Evolutionary conservation across 2,888 invertebrate genomes (phyloP), one percentile per base, ranked within the genome.

Genomic region (Peribatodes rhomboidaria): DNA sequence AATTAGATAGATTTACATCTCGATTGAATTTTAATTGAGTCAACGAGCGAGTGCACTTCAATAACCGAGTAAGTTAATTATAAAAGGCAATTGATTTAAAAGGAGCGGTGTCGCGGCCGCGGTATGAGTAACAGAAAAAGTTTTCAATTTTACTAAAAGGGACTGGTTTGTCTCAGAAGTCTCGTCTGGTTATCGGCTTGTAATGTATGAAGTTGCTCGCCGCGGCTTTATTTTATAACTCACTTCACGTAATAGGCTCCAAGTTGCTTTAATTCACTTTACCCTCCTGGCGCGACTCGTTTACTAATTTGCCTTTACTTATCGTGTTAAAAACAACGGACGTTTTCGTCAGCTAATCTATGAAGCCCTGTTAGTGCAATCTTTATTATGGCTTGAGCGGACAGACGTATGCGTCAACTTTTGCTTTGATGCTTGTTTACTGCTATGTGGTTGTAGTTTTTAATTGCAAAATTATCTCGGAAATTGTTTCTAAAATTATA

Each of bases 101-200:
- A 90, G 90, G 88, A 87, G 87, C 84, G 83, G 88, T 89, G 89
- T 89, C 90, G 88, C 82, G 88, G 87, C 76, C 86, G 87, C 84
- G 87, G 89, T 91, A 90, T 91, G 91, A 92, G 92, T 92, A 89
- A 91, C 88, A 92, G 92, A 92, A 93, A 93, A 94, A 93, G 87
- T 93, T 94, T 93, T 93, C 93, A 93, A 94, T 94, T 93, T 92
- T 88, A 93, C 93, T 94, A 94, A 94, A 93, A 94, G 94, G 93
- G 94, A 85, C 93, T 94, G 94, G 92, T 92, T 92, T 93, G 92
- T 94, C 93, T 93, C 90, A 89, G 86, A 88, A 92, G 93, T 93
- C 93, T 92, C 86, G 91, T 90, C 92, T 92, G 93, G 93, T 93
- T 94, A 94, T 93, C 92, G 91, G 93, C 91, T 87, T 89, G 91